Base-by-base conservation (phyloP, 2,113 vertebrate species). In the Misgurnus mizolepis region DNA sequence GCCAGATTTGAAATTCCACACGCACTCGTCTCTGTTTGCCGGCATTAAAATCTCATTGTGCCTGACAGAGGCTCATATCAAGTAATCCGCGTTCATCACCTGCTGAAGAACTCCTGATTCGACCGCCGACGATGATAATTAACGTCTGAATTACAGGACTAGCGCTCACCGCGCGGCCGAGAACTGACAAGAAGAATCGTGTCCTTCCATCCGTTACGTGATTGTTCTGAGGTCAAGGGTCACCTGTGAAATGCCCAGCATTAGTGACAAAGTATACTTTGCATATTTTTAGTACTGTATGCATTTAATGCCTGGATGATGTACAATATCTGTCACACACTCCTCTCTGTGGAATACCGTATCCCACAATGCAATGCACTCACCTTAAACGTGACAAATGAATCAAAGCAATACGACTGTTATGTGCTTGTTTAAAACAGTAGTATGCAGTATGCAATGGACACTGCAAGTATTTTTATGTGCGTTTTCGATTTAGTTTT, bases 21-120 rank as follows among this genome's bases (percentile, higher is more conserved):
- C 82, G 78, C 80, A 87, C 77, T 67, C 2, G 49, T 9, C n/a
- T 17, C 47, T 86, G 78, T 89, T 87, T 86, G 77, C 79, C 72
- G 58, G 10, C 58, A 87, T 89, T 88, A 86, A 85, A 80, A 84
- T 83, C 79, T 64, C 43, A 79, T 86, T 86, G 62, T 9, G 62
- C 40, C 67, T 64, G 61, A n/a, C 43, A 6, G 69, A 47, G 55
- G 22, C 15, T 69, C 39, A 9, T 18, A 47, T 47, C 39, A 43
- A 41, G 45, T 67, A 80, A 72, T 80, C 61, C 49, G 7, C 67
- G 6, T 65, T 12, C 10, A 18, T 61, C 78, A 74, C 71, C 55
- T 17, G 8, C 53, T 43, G 45, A 49, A 71, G 45, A 62, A 76
- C 50, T 69, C 71, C 40, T 43, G 40, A 61, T 64, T 34, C 22